These are phyloP conservation scores for Boloria euphrosyne DNA, from an alignment of 2,888 invertebrate genomes.

Conservation along the genomic window DNA sequence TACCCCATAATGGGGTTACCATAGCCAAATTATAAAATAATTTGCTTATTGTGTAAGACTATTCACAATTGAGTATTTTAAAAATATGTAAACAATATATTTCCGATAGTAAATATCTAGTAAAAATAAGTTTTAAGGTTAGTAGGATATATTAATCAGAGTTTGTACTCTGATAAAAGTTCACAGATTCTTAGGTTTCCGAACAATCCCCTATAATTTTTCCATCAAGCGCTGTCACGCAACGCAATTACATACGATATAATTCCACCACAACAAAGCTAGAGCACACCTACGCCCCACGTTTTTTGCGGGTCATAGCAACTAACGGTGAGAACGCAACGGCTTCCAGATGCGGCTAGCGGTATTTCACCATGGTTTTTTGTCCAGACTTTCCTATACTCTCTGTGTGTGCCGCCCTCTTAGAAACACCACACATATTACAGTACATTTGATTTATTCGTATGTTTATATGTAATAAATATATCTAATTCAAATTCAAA, in stretches of 20 bases:
- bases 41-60: too few relatives aligned
- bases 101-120: background rate
- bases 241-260: slow-evolving; percentile 60
- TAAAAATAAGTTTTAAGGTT: background rate
- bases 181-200: slow-evolving; percentile 32
- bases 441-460: background rate
- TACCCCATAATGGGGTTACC: too few relatives aligned
- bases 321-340: slow-evolving; percentile 74
- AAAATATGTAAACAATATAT: background rate
- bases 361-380: slow-evolving; percentile 67
- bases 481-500: too few relatives aligned
- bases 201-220: slow-evolving; percentile 53
- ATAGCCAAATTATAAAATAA: too few relatives aligned
- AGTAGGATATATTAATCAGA: background rate
- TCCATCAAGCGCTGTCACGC: slow-evolving; percentile 54
- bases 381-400: slow-evolving; percentile 52
- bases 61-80: too few relatives aligned
- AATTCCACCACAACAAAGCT: slow-evolving; percentile 61
- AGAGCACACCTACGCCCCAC: slow-evolving; percentile 60
- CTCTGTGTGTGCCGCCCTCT: slow-evolving; percentile 45
- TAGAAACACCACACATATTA: slow-evolving; percentile 20
- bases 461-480: too few relatives aligned
- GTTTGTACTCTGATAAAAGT: slow-evolving; percentile 14
- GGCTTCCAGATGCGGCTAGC: slow-evolving; percentile 78
- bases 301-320: slow-evolving; percentile 61